phyloP scores from a whole-genome alignment of 2,888 invertebrate genomes.

The Parasteatoda lunata region DNA sequence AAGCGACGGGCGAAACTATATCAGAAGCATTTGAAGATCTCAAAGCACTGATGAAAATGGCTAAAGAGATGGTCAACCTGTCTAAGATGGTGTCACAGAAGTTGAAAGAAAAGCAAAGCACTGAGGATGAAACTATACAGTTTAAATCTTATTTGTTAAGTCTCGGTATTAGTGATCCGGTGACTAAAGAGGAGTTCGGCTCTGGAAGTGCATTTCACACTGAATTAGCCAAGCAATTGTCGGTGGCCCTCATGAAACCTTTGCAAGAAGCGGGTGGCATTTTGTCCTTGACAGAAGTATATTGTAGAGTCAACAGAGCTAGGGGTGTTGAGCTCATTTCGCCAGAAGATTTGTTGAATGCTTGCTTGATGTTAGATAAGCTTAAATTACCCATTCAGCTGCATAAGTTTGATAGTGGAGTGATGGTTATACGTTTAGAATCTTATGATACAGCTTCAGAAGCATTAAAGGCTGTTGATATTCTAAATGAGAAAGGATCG shows the following conservation, averaged over 20 bases:
- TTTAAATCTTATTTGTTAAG: constrained; percentile 97
- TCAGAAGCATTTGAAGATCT: constrained; percentile 96
- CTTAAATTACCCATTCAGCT: constrained; percentile 76
- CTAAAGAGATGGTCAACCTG: constrained; percentile 96
- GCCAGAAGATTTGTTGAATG: constrained; percentile 95
- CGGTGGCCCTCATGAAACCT: constrained; percentile 85
- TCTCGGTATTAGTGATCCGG: constrained; percentile 97
- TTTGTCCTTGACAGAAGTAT: constrained; percentile 97
- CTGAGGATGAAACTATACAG: constrained; percentile 94
- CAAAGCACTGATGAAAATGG: constrained; percentile 93
- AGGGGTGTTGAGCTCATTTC: constrained; percentile 93
- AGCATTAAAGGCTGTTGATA: constrained; percentile 73
- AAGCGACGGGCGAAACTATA: constrained; percentile 93
- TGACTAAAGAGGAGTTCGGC: constrained; percentile 91
- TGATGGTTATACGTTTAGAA: constrained; percentile 90
- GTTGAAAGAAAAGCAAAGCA: constrained; percentile 94
- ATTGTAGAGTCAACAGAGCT: constrained; percentile 96
- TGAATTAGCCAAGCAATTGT: constrained; percentile 89
- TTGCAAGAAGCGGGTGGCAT: constrained; percentile 92
- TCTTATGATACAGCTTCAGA: constrained; percentile 77
- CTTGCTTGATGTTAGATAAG: constrained; percentile 83
- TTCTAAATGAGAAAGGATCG: constrained; percentile 78
- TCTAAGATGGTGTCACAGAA: constrained; percentile 93
- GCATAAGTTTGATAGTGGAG: constrained; percentile 93
- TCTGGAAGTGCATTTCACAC: constrained; percentile 89